These are phyloP conservation scores for Anthopleura xanthogrammica DNA, from an alignment of 92 coral and sea anemone species.

Conservation along the genomic window DNA sequence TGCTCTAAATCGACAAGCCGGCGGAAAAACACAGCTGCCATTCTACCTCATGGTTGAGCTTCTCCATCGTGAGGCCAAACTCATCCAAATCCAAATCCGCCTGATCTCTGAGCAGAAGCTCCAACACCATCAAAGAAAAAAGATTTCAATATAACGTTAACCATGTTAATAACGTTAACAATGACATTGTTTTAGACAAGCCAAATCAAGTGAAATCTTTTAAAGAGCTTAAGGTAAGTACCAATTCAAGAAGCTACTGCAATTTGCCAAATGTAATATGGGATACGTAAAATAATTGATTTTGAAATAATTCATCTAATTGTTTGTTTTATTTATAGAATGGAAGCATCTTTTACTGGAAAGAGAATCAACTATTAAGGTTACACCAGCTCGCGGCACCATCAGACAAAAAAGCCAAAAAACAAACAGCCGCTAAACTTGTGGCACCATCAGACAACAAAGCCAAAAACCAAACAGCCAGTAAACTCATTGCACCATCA, in stretches of 20 bases:
- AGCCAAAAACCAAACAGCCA: background rate
- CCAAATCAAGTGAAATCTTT: background rate
- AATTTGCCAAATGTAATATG: background rate
- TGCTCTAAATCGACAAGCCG: no score
- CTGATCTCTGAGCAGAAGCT: no score
- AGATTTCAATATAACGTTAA: background rate
- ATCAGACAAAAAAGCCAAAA: background rate
- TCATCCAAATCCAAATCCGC: no score
- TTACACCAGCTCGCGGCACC: background rate
- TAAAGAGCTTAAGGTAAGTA: background rate
- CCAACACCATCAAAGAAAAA: no score
- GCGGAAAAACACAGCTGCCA: no score
- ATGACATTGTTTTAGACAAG: slow-evolving; percentile 2
- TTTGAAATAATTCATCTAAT: background rate
- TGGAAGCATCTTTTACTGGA: slow-evolving; percentile 13
- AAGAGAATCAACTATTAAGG: slow-evolving; percentile 7
- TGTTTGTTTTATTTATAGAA: slow-evolving; percentile 5
- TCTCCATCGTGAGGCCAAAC: no score
- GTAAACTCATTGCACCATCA: no score
- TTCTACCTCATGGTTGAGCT: no score
- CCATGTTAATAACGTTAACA: background rate
- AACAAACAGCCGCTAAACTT: background rate
- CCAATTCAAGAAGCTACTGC: background rate
- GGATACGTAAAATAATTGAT: background rate
- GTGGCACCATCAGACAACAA: background rate